Percentiles rank a stretch among this genome's conserved stretches.
These are phyloP conservation scores for Prochilodus magdalenae DNA, from an alignment of 2,113 vertebrate species.

Conservation along the genomic window DNA sequence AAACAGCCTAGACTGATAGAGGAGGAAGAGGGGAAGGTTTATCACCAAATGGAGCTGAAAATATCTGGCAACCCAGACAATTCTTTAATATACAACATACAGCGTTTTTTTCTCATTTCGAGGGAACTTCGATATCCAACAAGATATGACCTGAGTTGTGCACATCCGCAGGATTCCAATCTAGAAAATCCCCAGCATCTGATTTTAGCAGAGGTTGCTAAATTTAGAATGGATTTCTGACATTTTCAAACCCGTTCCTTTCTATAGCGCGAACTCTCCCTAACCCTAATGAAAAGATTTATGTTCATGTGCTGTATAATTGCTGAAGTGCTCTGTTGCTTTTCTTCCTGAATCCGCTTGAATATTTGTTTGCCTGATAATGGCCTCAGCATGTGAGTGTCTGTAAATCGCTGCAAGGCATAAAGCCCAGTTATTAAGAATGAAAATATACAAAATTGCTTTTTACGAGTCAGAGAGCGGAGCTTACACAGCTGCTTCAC, in stretches of 20 bases:
- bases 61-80: slow-evolving; percentile 46
- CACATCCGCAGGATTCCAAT: background rate
- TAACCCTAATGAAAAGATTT: slow-evolving; percentile 49
- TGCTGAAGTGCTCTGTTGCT: slow-evolving; percentile 41
- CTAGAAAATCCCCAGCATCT: background rate
- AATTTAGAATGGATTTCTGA: background rate
- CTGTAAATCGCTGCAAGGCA: slow-evolving; percentile 53
- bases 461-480: slow-evolving; percentile 60
- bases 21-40: slow-evolving; percentile 62
- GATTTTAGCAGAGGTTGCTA: background rate
- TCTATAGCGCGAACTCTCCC: slow-evolving; percentile 40
- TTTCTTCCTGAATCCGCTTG: slow-evolving; percentile 56
- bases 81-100: slow-evolving; percentile 28
- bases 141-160: background rate
- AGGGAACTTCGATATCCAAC: slow-evolving; percentile 9
- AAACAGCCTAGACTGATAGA: slow-evolving; percentile 69
- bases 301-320: background rate
- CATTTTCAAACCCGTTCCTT: slow-evolving; percentile 31
- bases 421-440: slow-evolving; percentile 64
- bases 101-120: background rate
- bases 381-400: slow-evolving; percentile 43
- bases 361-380: slow-evolving; percentile 57
- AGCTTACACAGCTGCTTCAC: slow-evolving; percentile 66
- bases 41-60: slow-evolving; percentile 48
- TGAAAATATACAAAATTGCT: slow-evolving; percentile 69